These are phyloP conservation scores for Molossus alvarezi DNA, from an alignment of 2,797 vertebrate genomes.

Conservation along the genomic window DNA sequence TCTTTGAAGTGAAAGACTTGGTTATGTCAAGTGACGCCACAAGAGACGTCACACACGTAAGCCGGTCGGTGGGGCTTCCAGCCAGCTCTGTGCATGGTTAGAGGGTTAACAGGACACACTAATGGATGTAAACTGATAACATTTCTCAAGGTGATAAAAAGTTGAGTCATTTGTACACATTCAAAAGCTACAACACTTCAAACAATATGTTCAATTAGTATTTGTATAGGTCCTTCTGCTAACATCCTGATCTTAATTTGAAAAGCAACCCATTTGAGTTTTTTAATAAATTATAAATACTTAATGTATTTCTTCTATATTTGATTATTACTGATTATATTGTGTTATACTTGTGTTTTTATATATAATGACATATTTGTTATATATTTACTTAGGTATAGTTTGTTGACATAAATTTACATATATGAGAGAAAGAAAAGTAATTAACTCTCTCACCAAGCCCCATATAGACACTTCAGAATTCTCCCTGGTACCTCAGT, in stretches of 20 bases:
- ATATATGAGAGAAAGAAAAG: background rate
- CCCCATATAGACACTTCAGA: background rate
- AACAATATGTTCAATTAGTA: background rate
- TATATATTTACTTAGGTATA: background rate
- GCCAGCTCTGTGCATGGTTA: background rate
- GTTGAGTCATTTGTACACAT: background rate
- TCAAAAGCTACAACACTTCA: background rate
- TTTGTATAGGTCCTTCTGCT: background rate
- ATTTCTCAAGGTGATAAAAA: background rate
- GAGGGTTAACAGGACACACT: background rate
- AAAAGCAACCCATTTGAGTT: conserved; percentile 16
- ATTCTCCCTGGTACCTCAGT: background rate
- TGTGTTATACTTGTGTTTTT: conserved; percentile 31
- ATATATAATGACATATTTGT: background rate
- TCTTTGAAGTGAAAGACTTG: background rate
- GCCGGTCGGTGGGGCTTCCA: background rate
- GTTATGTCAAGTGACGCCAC: background rate
- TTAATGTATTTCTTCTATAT: background rate
- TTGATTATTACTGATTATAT: background rate
- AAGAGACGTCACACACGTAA: background rate
- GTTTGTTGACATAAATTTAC: conserved; percentile 14
- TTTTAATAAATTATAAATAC: conserved; percentile 45
- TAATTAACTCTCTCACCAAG: conserved; percentile 5
- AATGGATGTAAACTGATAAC: background rate
- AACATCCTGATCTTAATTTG: conserved; percentile 31